Evolutionary conservation across 2,797 vertebrate species (phyloP), one percentile per base, ranked within the genome.

Genomic region (Heteromormyrus szaboi): DNA sequence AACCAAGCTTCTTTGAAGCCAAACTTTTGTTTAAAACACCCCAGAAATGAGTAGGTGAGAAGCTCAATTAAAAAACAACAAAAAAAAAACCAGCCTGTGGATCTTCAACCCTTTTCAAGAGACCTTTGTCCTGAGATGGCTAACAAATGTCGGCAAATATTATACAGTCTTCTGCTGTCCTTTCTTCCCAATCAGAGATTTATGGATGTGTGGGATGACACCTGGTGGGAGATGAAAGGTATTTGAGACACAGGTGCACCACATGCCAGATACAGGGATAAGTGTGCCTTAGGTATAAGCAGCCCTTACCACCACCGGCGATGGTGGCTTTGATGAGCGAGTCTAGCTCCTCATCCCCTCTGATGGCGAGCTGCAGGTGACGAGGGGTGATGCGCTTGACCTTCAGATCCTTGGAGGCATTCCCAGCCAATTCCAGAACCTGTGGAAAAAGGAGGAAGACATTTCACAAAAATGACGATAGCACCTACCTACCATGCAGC

Each of bases 131-230:
- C 94, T 93, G 94, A 96, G 93, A 94, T 93, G 91, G 91, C 90
- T n/a, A 88, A 90, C 89, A 72, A 83, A 89, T 79, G 90, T 90
- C 90, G 88, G 90, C 91, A 22, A 37, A 65, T 89, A 91, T 95
- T 95, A 96, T 93, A 96, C 96, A 0, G 96, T 96, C 93, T 97
- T 97, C 95, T 97, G 96, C 88, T 97, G 96, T 88, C 96, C 96
- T 90, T 97, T 96, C 94, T 96, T 97, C 86, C 96, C 96, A 46
- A 97, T 97, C 89, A 97, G 94, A 88, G 96, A 97, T 90, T 96
- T 97, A 92, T 97, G 96, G 91, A 97, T 97, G 92, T 97, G 96
- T 0, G 96, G 96, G 86, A 96, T 96, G 85, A 97, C 96, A 93
- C 96, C 96, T 96, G 90, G 0, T 48, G 87, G 29, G 53, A 0